Percentiles rank a stretch among this genome's conserved stretches.
Evolutionary conservation across 2,888 invertebrate species (phyloP).

Genomic region (Glaucopsyche alexis): DNA sequence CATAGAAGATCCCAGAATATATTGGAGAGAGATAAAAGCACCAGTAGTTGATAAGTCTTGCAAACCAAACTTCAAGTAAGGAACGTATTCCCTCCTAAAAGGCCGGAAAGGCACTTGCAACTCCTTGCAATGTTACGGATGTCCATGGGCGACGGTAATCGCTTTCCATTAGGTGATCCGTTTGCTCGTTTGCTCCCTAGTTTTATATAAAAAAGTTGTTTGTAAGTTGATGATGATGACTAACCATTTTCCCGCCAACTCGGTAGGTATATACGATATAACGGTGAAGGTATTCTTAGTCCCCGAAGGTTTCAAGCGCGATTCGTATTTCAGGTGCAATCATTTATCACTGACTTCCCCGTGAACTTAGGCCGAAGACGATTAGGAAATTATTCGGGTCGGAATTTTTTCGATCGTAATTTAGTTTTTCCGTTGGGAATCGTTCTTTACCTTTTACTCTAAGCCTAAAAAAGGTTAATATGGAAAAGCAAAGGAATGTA

Average conservation of each 20-base stretch:
- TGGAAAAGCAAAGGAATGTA: not conserved
- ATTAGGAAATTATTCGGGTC: not conserved
- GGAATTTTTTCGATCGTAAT: not conserved
- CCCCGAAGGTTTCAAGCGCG: not conserved
- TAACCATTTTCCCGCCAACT: not conserved
- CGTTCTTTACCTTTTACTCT: not conserved
- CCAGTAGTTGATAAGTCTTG: too few species aligned
- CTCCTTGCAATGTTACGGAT: too few species aligned
- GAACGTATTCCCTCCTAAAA: too few species aligned
- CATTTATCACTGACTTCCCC: slow-evolving; percentile 1
- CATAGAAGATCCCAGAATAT: too few species aligned
- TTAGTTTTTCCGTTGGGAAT: not conserved
- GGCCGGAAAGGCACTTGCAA: too few species aligned
- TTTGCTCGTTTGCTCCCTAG: too few species aligned
- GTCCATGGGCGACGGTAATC: too few species aligned
- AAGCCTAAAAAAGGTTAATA: not conserved
- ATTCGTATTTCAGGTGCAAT: slow-evolving; percentile 7
- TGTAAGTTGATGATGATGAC: not conserved
- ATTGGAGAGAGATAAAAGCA: too few species aligned
- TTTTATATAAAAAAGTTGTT: not conserved
- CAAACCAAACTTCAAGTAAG: too few species aligned
- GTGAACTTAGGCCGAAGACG: not conserved
- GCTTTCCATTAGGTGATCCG: too few species aligned
- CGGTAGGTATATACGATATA: not conserved
- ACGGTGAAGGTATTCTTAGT: not conserved